Percentiles rank a stretch among this genome's conserved stretches.
phyloP scores from a whole-genome alignment of 1,140 invertebrate genomes.

The Pectinophora gossypiella region DNA sequence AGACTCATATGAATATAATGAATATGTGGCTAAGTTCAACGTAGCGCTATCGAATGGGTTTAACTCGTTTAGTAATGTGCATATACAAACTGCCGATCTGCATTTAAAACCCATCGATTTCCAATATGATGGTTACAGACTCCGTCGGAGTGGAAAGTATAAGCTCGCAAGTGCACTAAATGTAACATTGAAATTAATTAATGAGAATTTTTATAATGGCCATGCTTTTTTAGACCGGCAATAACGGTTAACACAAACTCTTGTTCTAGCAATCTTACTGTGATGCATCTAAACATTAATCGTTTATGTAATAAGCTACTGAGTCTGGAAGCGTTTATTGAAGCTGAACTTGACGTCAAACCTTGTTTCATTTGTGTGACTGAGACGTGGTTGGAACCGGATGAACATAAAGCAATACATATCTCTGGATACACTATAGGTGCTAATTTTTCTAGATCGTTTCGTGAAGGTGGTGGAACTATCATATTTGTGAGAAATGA shows the following conservation, averaged over 20 bases:
- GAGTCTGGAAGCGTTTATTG: conserved; percentile 7
- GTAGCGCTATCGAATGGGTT: no score
- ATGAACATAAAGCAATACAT: neutral
- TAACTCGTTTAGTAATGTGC: neutral
- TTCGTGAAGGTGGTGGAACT: neutral
- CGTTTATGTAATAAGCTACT: conserved; percentile 1
- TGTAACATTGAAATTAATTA: neutral
- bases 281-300: conserved; percentile 4
- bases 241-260: neutral
- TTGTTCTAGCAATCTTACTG: neutral
- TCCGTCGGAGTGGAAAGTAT: neutral
- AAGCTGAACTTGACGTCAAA: neutral
- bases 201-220: conserved; percentile 4
- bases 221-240: neutral
- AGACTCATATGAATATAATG: no score
- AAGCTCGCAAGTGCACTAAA: neutral
- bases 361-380: neutral
- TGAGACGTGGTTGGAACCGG: neutral
- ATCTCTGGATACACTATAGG: neutral
- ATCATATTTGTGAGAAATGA: neutral
- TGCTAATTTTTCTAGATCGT: neutral
- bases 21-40: no score
- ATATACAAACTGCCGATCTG: neutral
- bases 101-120: neutral
- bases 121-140: no score